Conservation (phyloP, 2,888 invertebrate species). For the Anagyrus pseudococci region DNA sequence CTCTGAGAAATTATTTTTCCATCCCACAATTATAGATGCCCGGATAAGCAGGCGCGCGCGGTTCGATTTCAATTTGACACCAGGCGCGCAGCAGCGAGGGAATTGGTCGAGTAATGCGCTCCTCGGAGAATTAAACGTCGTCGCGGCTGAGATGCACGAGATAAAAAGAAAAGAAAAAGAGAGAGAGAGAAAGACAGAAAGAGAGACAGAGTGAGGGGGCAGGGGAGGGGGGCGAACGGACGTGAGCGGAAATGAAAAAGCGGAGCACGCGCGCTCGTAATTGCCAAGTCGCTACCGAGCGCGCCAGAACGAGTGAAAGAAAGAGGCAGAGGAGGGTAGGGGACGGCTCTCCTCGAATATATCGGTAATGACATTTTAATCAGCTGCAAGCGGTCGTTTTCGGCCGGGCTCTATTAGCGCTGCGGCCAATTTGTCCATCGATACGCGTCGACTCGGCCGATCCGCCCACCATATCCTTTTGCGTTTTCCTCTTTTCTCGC, state of each 20-base stretch:
- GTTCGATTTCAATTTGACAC: slow-evolving; percentile 34
- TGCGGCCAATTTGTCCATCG: slow-evolving; percentile 48
- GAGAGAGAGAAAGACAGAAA: neutral
- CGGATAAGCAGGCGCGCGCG: slow-evolving; percentile 31
- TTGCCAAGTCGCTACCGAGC: slow-evolving; percentile 18
- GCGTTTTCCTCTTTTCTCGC: neutral
- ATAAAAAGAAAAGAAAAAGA: neutral
- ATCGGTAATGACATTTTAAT: slow-evolving; percentile 43
- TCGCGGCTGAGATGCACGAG: too few relatives aligned
- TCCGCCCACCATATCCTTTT: slow-evolving; percentile 17
- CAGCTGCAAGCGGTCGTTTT: slow-evolving; percentile 53
- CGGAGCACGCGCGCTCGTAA: slow-evolving; percentile 2
- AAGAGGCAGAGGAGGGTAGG: neutral
- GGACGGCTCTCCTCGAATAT: neutral
- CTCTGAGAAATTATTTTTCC: slow-evolving; percentile 30
- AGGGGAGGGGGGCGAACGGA: neutral
- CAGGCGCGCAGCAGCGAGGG: neutral
- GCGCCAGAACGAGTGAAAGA: neutral
- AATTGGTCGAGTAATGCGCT: neutral
- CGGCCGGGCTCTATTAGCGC: slow-evolving; percentile 49
- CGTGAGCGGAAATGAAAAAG: slow-evolving; percentile 3
- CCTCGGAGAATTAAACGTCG: slow-evolving; percentile 13
- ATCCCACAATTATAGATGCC: slow-evolving; percentile 32
- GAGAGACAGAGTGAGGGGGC: neutral
- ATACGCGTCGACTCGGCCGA: slow-evolving; percentile 40